Evolutionary conservation across 2,888 invertebrate species (phyloP).

Genomic region (Lochmaea crataegi): DNA sequence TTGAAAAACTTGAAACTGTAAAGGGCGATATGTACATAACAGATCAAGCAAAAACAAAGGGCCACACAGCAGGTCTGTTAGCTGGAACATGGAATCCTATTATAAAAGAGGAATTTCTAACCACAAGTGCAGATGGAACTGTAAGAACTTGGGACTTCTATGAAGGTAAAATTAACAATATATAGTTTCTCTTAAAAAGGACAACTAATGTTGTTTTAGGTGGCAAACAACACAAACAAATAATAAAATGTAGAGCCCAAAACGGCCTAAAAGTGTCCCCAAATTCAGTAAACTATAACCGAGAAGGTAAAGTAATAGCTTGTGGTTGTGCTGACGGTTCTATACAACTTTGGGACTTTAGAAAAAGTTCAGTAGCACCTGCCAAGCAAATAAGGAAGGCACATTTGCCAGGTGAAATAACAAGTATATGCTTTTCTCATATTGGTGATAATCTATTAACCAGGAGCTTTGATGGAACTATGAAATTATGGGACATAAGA

Average conservation of each 20-base stretch:
- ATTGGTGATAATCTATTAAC: constrained; percentile 82
- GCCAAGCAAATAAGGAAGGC: constrained; percentile 81
- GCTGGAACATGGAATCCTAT: constrained; percentile 94
- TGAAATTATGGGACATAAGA: constrained; percentile 95
- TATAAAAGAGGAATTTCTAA: constrained; percentile 91
- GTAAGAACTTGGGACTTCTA: constrained; percentile 91
- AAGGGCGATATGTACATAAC: constrained; percentile 87
- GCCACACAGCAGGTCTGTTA: constrained; percentile 92
- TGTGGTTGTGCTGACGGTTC: constrained; percentile 96
- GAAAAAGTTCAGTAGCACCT: constrained; percentile 91
- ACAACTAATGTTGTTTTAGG: constrained; percentile 53
- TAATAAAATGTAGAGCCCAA: constrained; percentile 88
- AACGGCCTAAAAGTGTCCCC: constrained; percentile 90
- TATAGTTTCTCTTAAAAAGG: not conserved
- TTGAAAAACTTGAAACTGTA: constrained; percentile 91
- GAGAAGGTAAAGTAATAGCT: constrained; percentile 81
- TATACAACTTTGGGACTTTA: constrained; percentile 96
- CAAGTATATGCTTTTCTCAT: constrained; percentile 89
- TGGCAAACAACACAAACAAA: constrained; percentile 80
- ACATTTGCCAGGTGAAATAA: constrained; percentile 85
- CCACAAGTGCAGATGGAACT: constrained; percentile 94
- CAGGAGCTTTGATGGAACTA: constrained; percentile 89
- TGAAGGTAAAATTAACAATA: constrained; percentile 53
- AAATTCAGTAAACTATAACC: constrained; percentile 78
- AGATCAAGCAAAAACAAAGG: constrained; percentile 91